phyloP scores from a whole-genome alignment of 2,797 vertebrate genomes.

The Microctenopoma stevenorrisi region DNA sequence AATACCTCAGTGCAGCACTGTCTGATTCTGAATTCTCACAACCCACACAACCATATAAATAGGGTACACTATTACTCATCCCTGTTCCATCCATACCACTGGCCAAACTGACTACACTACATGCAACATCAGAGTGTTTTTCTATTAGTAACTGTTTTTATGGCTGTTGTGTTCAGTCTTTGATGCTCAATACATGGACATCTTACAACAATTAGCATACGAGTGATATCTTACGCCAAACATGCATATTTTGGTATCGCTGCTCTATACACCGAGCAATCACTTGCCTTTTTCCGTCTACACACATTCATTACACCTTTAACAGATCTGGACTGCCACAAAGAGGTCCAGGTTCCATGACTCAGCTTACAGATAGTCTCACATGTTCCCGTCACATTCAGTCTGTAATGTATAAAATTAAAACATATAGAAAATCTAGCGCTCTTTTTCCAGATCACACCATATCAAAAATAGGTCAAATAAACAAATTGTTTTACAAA shows the following conservation, averaged over 20 bases:
- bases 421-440: neutral
- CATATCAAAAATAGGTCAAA: no score
- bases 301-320: neutral
- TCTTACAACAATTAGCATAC: neutral
- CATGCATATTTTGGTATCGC: neutral
- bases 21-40: constrained; percentile 11
- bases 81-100: neutral
- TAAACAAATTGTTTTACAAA: neutral
- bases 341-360: no score
- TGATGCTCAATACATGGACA: neutral
- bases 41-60: constrained; percentile 1
- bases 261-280: no score
- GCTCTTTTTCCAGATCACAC: neutral
- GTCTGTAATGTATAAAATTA: no score
- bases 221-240: neutral
- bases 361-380: no score
- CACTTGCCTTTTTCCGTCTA: neutral
- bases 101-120: neutral
- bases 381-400: no score
- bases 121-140: neutral
- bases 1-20: constrained; percentile 15
- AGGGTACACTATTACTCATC: constrained; percentile 14
- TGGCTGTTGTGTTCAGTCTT: neutral
- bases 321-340: neutral
- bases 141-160: neutral